Conservation (phyloP, 2,888 invertebrate genomes). For the Drosophila silvestris region DNA sequence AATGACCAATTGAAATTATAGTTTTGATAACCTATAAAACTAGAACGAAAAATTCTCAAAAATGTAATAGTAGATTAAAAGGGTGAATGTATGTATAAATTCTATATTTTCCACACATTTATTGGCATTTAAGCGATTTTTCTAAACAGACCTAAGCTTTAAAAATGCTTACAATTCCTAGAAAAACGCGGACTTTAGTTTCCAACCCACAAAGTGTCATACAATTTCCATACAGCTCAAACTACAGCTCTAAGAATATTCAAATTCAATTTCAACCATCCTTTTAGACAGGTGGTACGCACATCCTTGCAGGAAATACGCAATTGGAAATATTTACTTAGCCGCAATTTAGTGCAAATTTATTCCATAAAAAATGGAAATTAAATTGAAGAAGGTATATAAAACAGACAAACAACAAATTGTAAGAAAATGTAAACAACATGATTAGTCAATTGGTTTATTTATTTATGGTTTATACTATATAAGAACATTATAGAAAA, state of each 20-base stretch:
- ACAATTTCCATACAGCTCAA: neutral
- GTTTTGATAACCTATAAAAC: neutral
- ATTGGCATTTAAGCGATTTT: neutral
- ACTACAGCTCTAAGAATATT: constrained; percentile 8
- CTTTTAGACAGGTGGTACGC: constrained; percentile 6
- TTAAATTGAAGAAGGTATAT: neutral
- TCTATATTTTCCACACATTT: neutral
- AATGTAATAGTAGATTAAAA: neutral
- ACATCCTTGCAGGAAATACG: constrained; percentile 45
- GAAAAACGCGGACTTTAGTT: neutral
- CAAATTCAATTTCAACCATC: constrained; percentile 31
- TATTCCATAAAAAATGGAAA: neutral
- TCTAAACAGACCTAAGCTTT: neutral
- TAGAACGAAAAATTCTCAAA: too few relatives aligned
- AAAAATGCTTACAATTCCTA: neutral
- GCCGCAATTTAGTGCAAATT: constrained; percentile 16
- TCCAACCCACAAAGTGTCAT: neutral
- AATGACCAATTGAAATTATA: constrained; percentile 26
- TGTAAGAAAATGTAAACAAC: neutral
- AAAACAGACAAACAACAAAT: neutral
- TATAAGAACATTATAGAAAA: too few relatives aligned
- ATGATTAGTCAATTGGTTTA: neutral
- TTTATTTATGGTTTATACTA: neutral
- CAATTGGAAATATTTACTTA: constrained; percentile 55
- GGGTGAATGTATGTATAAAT: neutral